These are phyloP conservation scores for Gnathonemus echidnorhynchus DNA, from an alignment of 2,113 vertebrate genomes.

Conservation along the genomic window DNA sequence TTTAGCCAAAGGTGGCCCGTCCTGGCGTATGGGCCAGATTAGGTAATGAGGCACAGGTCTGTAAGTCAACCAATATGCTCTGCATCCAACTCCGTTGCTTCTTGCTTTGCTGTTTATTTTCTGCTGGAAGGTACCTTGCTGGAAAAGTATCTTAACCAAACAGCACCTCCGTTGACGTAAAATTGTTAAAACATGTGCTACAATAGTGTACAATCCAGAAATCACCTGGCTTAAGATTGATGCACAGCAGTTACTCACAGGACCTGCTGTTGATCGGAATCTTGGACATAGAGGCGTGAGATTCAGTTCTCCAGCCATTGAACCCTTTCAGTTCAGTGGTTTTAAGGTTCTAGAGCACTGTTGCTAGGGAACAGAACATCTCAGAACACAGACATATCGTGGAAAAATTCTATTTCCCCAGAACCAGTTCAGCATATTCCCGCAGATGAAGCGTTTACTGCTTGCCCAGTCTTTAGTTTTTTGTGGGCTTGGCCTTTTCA, in stretches of 20 bases:
- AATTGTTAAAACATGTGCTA: neutral
- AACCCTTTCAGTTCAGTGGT: neutral
- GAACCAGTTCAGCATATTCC: neutral
- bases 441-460: neutral
- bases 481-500: neutral
- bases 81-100: neutral
- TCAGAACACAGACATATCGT: neutral
- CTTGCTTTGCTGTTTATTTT: neutral
- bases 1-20: neutral
- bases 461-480: neutral
- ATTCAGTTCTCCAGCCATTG: neutral
- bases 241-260: neutral
- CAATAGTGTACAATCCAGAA: neutral
- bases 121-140: neutral
- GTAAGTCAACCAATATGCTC: neutral
- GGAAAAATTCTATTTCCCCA: neutral
- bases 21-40: neutral
- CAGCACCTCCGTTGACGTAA: neutral
- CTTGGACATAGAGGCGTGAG: neutral
- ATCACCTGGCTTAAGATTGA: neutral
- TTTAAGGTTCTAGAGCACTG: neutral
- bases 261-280: neutral
- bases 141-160: neutral
- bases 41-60: neutral
- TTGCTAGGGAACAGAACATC: neutral